Percentiles rank a stretch among this genome's conserved stretches.
Evolutionary conservation across 2,888 invertebrate species (phyloP).

Genomic region (Azorinus chamasolen): DNA sequence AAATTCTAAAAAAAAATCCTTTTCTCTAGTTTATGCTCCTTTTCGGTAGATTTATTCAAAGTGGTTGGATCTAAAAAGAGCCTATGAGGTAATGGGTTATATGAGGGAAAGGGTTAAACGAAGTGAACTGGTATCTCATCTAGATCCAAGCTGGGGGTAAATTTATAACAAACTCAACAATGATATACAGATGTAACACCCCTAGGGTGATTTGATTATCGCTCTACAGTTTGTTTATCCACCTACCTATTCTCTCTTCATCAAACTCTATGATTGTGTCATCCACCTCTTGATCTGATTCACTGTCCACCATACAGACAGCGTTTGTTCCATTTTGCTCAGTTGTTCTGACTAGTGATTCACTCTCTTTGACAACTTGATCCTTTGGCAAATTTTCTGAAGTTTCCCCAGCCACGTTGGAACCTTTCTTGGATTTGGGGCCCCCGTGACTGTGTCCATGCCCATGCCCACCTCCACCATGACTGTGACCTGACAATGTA

Average conservation of each 20-base stretch:
- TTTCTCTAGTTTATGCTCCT: too few species aligned
- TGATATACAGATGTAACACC: too few species aligned
- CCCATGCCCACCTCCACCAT: conserved; percentile 61
- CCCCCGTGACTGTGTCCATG: conserved; percentile 74
- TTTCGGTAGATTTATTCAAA: too few species aligned
- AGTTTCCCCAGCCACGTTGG: conserved; percentile 6
- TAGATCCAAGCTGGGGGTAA: too few species aligned
- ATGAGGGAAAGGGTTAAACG: too few species aligned
- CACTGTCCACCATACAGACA: conserved; percentile 1
- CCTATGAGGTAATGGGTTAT: too few species aligned
- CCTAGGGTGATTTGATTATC: too few species aligned
- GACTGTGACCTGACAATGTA: conserved; percentile 58
- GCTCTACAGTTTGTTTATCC: too few species aligned
- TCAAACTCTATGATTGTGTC: conserved; percentile 57
- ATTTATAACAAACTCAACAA: too few species aligned
- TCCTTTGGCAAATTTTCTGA: conserved; percentile 9
- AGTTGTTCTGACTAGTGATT: conserved; percentile 37
- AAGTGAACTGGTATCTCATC: too few species aligned
- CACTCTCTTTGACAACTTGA: conserved; percentile 35
- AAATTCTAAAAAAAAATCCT: too few species aligned
- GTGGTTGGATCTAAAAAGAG: too few species aligned
- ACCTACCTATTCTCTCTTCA: conserved; percentile 52
- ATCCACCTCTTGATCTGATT: conserved; percentile 29
- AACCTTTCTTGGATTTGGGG: conserved; percentile 46
- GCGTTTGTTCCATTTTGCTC: background rate